Evolutionary conservation across 2,113 vertebrate genomes (phyloP), one percentile per base, ranked within the genome.

Genomic region (Cryptomyrus ogoouensis): DNA sequence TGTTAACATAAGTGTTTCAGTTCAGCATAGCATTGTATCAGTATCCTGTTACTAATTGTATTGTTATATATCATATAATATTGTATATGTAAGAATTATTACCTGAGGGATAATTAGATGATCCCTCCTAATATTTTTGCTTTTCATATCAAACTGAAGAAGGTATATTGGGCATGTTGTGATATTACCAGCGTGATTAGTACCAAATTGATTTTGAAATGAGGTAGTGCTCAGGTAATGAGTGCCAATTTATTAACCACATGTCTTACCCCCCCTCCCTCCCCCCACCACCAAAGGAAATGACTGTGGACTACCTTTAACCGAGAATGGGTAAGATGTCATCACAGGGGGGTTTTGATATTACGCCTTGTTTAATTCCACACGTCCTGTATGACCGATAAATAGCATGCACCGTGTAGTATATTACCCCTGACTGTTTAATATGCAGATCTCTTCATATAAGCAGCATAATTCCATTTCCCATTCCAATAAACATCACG

Each of bases 281-380:
- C 1, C 42, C 13, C 87, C n/a, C 62, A n/a, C 56, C 0, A 56
- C n/a, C 62, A 27, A 88, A 96, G 94, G 93, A 92, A 95, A 95
- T 88, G 94, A 95, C 15, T 4, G 17, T 7, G 91, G 84, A 27
- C 91, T 93, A 0, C 88, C 94, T 62, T 92, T 94, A 92, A 93
- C 95, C 35, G 95, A 96, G 84, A 95, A 94, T 86, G 95, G 95
- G 96, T 96, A 95, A 96, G 96, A 90, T 53, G 90, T 13, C 53
- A 87, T 24, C 24, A 47, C 9, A 10, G 49, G 49, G 47, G 62
- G 7, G 27, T 12, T 66, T 24, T 62, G 58, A 66, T 66, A 31
- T 70, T 70, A 70, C 8, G 0, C n/a, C 62, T 77, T 77, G 0
- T 77, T 77, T 77, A 77, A 77, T 77, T 77, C 31, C 74, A 8